phyloP scores from a whole-genome alignment of 2,113 vertebrate genomes.

The Oophaga pumilio region DNA sequence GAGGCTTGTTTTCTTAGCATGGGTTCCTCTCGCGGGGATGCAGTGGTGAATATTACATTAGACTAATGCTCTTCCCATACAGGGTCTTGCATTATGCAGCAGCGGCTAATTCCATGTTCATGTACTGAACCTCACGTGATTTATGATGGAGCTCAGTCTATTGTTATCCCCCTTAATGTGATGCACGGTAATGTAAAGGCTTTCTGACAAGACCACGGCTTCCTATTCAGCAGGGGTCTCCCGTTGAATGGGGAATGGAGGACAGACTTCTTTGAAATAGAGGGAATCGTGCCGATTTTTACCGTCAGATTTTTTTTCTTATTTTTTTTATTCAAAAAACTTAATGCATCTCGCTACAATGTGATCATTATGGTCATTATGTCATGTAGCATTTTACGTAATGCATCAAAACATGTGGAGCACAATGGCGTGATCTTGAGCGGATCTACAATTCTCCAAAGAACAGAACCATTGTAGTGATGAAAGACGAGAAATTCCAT shows the following conservation, averaged over 20 bases:
- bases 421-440: background rate
- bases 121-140: slow-evolving; percentile 38
- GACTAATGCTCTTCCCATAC: slow-evolving; percentile 23
- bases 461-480: background rate
- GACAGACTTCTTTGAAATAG: background rate
- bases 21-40: slow-evolving; percentile 6
- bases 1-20: slow-evolving; percentile 10
- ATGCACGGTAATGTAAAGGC: slow-evolving; percentile 29
- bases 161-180: slow-evolving; percentile 32
- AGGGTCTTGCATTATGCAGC: slow-evolving; percentile 28
- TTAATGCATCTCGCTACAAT: background rate
- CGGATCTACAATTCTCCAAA: no score
- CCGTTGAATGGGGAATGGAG: background rate
- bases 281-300: background rate
- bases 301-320: background rate
- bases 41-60: slow-evolving; percentile 19
- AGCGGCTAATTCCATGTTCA: slow-evolving; percentile 23
- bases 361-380: background rate
- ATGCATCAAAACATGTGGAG: background rate
- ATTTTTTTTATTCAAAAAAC: background rate
- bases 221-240: slow-evolving; percentile 18
- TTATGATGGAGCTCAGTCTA: slow-evolving; percentile 25
- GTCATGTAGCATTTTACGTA: background rate
- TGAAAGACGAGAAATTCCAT: background rate
- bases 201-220: slow-evolving; percentile 26